Evolutionary conservation across 2,797 vertebrate genomes (phyloP).

Genomic region (Galaxias olidus): DNA sequence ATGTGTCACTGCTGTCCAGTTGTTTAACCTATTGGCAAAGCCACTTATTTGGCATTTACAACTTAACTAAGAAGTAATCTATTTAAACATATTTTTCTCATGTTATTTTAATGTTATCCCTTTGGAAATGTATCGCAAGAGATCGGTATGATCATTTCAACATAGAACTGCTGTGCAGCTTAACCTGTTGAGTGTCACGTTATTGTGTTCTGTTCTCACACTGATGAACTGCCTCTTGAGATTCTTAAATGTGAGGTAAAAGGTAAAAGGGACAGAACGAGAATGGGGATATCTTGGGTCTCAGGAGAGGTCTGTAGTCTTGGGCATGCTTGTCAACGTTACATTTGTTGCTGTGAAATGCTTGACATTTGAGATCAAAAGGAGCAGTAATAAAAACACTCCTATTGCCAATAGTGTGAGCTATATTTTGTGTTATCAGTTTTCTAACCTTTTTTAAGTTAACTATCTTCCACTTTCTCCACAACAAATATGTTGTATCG

Average conservation of each 20-base stretch:
- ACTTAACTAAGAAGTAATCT: too few relatives aligned
- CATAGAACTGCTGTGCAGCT: constrained; percentile 65
- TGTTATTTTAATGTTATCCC: constrained; percentile 27
- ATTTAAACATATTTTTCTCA: too few relatives aligned
- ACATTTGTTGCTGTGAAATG: constrained; percentile 73
- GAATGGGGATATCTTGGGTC: constrained; percentile 48
- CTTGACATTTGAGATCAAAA: constrained; percentile 59
- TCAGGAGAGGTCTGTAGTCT: constrained; percentile 62
- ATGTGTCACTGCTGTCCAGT: constrained; percentile 46
- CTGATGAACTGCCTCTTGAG: constrained; percentile 68
- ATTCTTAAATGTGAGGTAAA: constrained; percentile 70
- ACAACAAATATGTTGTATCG: constrained; percentile 65
- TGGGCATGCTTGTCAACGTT: constrained; percentile 65
- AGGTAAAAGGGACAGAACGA: constrained; percentile 70
- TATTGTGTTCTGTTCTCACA: constrained; percentile 35
- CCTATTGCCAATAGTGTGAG: constrained; percentile 73
- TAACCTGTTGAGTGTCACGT: constrained; percentile 49
- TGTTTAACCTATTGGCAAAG: constrained; percentile 41
- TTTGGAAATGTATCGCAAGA: constrained; percentile 38
- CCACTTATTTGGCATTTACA: constrained; percentile 36
- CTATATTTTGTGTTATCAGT: constrained; percentile 63
- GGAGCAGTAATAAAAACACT: constrained; percentile 57
- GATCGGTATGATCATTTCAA: constrained; percentile 47
- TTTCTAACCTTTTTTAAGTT: constrained; percentile 67
- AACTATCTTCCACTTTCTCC: constrained; percentile 64